A percentile compares a stretch with the other conserved stretches of the same genome.
phyloP scores from a whole-genome alignment of 2,888 invertebrate genomes.

The Cheilosia pagana region DNA sequence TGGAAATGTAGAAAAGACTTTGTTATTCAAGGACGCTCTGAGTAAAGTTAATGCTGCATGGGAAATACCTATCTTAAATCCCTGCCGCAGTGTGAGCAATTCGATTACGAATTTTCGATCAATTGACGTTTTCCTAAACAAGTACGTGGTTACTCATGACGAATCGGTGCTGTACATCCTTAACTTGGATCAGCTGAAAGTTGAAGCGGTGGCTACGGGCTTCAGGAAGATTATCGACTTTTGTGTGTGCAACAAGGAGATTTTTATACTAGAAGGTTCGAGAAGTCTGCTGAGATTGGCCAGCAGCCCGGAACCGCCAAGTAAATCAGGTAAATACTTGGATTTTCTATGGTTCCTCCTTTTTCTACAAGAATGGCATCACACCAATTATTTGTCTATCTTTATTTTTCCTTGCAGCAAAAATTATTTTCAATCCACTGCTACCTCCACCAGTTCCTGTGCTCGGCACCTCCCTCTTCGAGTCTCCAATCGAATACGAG shows the following conservation, averaged over 20 bases:
- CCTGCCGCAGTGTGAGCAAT: conserved; percentile 80
- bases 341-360: not conserved
- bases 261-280: conserved; percentile 92
- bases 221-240: conserved; percentile 84
- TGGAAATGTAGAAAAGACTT: conserved; percentile 92
- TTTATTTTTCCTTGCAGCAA: conserved; percentile 73
- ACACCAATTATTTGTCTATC: not conserved
- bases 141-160: conserved; percentile 90
- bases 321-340: conserved; percentile 83
- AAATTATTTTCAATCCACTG: conserved; percentile 82
- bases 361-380: not conserved
- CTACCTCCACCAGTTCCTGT: conserved; percentile 81
- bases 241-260: conserved; percentile 85
- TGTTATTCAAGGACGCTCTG: conserved; percentile 90
- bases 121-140: conserved; percentile 88
- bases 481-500: conserved; percentile 82
- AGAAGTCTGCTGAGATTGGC: conserved; percentile 91
- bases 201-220: conserved; percentile 87
- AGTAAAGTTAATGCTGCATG: conserved; percentile 85
- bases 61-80: conserved; percentile 90
- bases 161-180: conserved; percentile 89
- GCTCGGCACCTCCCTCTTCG: conserved; percentile 77
- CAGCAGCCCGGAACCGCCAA: conserved; percentile 87
- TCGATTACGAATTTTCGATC: conserved; percentile 85
- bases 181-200: conserved; percentile 88